phyloP scores from a whole-genome alignment of 1,140 invertebrate species.

The Drosophila ironensis region DNA sequence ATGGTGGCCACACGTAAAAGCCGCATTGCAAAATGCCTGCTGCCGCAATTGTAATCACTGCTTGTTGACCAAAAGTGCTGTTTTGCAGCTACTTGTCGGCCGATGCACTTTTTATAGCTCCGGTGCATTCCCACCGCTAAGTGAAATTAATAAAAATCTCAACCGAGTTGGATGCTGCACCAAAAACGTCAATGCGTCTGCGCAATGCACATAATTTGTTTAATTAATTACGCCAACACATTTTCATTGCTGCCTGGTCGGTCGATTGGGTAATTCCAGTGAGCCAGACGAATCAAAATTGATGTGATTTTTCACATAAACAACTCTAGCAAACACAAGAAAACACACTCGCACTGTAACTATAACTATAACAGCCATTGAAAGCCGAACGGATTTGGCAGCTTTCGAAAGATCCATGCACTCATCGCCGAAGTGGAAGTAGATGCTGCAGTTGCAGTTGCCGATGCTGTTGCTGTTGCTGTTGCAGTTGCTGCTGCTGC shows the following conservation, averaged over 20 bases:
- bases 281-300: slow-evolving; percentile 8
- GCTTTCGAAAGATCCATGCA: slow-evolving; percentile 68
- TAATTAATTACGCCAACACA: slow-evolving; percentile 78
- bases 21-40: slow-evolving; percentile 61
- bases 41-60: slow-evolving; percentile 70
- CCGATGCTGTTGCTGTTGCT: slow-evolving; percentile 1
- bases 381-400: slow-evolving; percentile 64
- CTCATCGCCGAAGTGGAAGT: slow-evolving; percentile 35
- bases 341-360: slow-evolving; percentile 34
- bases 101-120: slow-evolving; percentile 55
- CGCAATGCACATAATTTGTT: slow-evolving; percentile 79
- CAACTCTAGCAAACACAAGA: slow-evolving; percentile 16
- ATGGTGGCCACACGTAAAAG: slow-evolving; percentile 55
- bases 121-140: slow-evolving; percentile 69
- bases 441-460: slow-evolving; percentile 20
- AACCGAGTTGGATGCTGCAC: slow-evolving; percentile 51
- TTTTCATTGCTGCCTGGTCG: slow-evolving; percentile 59
- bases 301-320: slow-evolving; percentile 72
- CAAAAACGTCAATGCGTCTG: slow-evolving; percentile 74
- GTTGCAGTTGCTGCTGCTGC: not conserved
- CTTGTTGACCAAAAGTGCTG: slow-evolving; percentile 64
- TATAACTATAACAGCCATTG: slow-evolving; percentile 66
- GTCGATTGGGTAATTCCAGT: slow-evolving; percentile 54
- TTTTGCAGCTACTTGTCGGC: slow-evolving; percentile 22
- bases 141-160: slow-evolving; percentile 77